Evolutionary conservation across 1,140 invertebrate species (phyloP).

Genomic region (Teleopsis dalmanni): DNA sequence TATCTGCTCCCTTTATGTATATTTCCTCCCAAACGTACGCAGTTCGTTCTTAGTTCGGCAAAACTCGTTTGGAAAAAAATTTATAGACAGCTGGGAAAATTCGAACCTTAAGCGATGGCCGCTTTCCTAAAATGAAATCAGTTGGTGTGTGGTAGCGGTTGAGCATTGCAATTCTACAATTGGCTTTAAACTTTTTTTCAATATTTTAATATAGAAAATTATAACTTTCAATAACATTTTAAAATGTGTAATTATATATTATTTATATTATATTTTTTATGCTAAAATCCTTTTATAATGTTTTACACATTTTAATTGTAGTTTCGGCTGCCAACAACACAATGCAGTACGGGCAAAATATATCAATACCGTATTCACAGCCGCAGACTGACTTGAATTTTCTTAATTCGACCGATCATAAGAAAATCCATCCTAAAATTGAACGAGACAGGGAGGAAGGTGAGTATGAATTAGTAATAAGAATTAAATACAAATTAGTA

Average conservation of each 20-base stretch:
- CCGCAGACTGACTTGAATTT: conserved; percentile 43
- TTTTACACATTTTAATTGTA: conserved; percentile 17
- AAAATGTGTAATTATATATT: background rate
- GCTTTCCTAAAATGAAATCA: too few relatives aligned
- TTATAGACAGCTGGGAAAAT: too few relatives aligned
- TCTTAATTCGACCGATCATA: conserved; percentile 42
- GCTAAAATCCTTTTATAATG: too few relatives aligned
- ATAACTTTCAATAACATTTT: background rate
- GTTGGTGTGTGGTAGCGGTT: too few relatives aligned
- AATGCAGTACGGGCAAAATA: conserved; percentile 45
- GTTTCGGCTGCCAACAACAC: conserved; percentile 42
- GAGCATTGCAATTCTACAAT: too few relatives aligned
- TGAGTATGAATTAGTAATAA: conserved; percentile 20
- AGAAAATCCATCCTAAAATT: conserved; percentile 46
- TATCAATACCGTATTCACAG: conserved; percentile 44
- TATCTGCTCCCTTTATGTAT: too few relatives aligned
- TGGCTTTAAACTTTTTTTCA: background rate
- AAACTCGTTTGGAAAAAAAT: too few relatives aligned
- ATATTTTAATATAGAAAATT: background rate
- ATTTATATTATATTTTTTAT: conserved; percentile 8
- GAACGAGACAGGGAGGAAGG: conserved; percentile 45
- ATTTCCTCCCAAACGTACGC: too few relatives aligned
- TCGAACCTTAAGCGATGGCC: too few relatives aligned
- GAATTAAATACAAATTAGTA: background rate
- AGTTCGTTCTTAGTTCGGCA: too few relatives aligned